Evolutionary conservation across 2,797 vertebrate species (phyloP).

Genomic region (Peromyscus melanophrys): DNA sequence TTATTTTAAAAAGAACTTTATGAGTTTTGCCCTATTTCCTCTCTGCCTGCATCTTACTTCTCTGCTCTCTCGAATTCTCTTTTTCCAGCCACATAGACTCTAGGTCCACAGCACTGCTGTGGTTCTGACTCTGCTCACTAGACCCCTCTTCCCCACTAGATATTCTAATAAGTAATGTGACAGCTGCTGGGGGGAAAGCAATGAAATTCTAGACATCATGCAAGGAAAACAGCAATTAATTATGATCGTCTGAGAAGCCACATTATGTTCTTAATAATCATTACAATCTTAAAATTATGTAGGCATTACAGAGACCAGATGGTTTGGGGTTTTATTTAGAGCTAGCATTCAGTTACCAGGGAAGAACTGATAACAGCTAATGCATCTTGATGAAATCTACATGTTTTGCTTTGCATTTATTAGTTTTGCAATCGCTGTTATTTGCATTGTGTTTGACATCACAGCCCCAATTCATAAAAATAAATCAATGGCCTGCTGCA

Average conservation of each 20-base stretch:
- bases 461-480: constrained; percentile 5
- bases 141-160: not conserved
- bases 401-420: constrained; percentile 28
- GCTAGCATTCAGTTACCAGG: not conserved
- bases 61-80: fast-evolving
- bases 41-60: too few relatives aligned
- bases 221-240: constrained; percentile 42
- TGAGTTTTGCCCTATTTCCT: not conserved
- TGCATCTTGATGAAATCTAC: not conserved
- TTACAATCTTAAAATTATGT: constrained; percentile 25
- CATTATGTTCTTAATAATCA: constrained; percentile 50
- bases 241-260: constrained; percentile 43
- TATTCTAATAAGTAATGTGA: not conserved
- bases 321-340: constrained; percentile 45
- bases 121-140: not conserved
- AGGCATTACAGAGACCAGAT: constrained; percentile 52
- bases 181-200: not conserved
- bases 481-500: not conserved
- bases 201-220: not conserved
- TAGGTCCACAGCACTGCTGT: fast-evolving
- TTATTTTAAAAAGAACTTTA: not conserved
- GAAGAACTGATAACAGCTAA: not conserved
- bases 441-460: not conserved
- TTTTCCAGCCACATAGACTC: not conserved
- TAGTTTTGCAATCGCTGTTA: not conserved